Percentiles rank a stretch among this genome's conserved stretches.
Conservation (phyloP, 2,888 invertebrate genomes). For the Axea sp. region DNA sequence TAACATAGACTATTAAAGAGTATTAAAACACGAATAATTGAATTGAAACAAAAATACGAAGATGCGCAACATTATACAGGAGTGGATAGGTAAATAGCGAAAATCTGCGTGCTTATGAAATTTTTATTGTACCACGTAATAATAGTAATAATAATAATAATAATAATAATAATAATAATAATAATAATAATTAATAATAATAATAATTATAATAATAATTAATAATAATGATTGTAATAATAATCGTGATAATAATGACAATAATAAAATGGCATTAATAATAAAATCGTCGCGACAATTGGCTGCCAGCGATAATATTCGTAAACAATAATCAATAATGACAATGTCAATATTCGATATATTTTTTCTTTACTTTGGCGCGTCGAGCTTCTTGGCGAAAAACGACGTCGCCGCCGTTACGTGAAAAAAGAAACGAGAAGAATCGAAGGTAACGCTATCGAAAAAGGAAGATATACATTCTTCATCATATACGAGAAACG, state of each 20-base stretch:
- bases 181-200: conserved; percentile 66
- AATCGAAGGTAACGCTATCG: conserved; percentile 64
- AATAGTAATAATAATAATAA: conserved; percentile 76
- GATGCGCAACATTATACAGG: conserved; percentile 39
- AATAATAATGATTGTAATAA: conserved; percentile 71
- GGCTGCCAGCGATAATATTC: conserved; percentile 67
- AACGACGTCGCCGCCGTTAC: conserved; percentile 58
- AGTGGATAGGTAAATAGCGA: conserved; percentile 57
- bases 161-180: conserved; percentile 67
- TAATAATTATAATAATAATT: conserved; percentile 65
- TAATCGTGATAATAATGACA: conserved; percentile 75
- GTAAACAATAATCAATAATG: conserved; percentile 69
- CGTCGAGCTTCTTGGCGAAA: conserved; percentile 57
- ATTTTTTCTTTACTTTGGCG: conserved; percentile 58
- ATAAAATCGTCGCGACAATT: conserved; percentile 69
- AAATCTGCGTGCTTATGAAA: conserved; percentile 74
- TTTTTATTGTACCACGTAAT: conserved; percentile 79
- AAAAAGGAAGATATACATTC: conserved; percentile 64
- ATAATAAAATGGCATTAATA: conserved; percentile 73
- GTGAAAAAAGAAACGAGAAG: conserved; percentile 62
- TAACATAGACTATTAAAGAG: no score
- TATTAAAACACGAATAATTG: no score
- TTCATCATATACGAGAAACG: conserved; percentile 67
- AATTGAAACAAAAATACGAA: no score
- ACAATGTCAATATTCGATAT: conserved; percentile 73